Base-by-base conservation (phyloP, 2,888 invertebrate genomes). In the Oeneis ivallda region DNA sequence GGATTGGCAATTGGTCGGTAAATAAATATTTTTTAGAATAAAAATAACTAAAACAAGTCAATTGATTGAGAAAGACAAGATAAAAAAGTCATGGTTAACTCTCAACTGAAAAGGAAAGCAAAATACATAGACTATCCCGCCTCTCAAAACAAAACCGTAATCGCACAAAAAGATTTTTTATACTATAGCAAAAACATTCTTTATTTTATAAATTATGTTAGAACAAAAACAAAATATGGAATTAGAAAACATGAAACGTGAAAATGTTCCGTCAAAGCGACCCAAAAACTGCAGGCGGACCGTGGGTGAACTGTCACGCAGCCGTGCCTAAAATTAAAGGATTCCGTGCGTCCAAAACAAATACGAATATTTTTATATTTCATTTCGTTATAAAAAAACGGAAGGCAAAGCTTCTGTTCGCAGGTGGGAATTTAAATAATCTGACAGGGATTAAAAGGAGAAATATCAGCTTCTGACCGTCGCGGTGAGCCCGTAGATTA, bases 351-450 rank as follows among this genome's bases (percentile, higher is more conserved):
- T 86, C 89, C 89, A 89, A 91, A 91, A 91, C 91, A 91, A 91
- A 92, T 90, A 91, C 86, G 84, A 82, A 86, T 89, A 89, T 89
- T 90, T 91, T 90, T 89, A 89, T 90, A 89, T 89, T 91, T 89
- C 90, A 89, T 89, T 90, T 87, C 85, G 85, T 87, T 87, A 89
- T 85, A 88, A 89, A 89, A 85, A 83, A 75, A 73, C 81, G 78
- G 81, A 83, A 83, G 82, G 81, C 77, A 75, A 79, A 83, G 80
- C 80, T 79, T 78, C 75, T 79, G 76, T 80, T 83, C 85, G 84
- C 91, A 92, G 92, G 91, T 92, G 92, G 92, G 91, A 90, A 91
- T 92, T 91, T 91, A 91, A 92, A 92, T 91, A 92, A 92, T 91
- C 91, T 90, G 91, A 89, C 90, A 89, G 85, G 91, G 91, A 90